phyloP scores from a whole-genome alignment of 2,797 vertebrate species.

The Sebastes elongatus region DNA sequence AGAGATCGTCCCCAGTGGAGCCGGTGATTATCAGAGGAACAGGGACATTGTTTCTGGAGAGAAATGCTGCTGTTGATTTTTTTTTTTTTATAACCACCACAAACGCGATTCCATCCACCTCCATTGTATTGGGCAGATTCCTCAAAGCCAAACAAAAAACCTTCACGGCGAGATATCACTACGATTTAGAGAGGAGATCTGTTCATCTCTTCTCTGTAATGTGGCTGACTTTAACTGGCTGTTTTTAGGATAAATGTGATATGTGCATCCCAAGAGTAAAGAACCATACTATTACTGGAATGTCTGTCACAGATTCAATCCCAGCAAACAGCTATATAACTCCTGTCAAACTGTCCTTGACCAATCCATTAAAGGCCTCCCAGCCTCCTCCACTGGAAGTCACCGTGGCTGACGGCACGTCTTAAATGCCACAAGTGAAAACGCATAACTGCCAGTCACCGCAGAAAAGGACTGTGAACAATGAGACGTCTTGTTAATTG shows the following conservation, averaged over 20 bases:
- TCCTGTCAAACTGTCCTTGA: conserved; percentile 21
- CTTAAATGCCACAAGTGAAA: conserved; percentile 18
- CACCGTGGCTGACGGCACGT: neutral
- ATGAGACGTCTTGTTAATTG: conserved; percentile 37
- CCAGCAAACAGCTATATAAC: conserved; percentile 1
- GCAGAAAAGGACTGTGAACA: conserved; percentile 15
- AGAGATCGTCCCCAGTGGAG: neutral
- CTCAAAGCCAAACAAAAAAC: neutral
- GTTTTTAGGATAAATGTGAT: neutral
- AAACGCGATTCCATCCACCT: too few species aligned
- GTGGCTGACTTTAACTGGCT: neutral
- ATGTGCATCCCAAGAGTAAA: neutral
- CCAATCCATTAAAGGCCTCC: conserved; percentile 8
- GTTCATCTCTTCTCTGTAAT: too few species aligned
- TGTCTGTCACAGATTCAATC: neutral
- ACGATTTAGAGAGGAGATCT: neutral
- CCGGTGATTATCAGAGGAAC: neutral
- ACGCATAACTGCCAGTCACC: conserved; percentile 2
- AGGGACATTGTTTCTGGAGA: neutral
- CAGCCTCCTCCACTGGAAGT: neutral
- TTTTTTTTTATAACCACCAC: too few species aligned
- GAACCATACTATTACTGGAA: neutral
- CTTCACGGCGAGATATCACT: neutral
- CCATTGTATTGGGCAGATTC: neutral
- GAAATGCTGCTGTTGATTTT: neutral